phyloP scores from a whole-genome alignment of 2,888 invertebrate species.

The Oeneis ivallda region DNA sequence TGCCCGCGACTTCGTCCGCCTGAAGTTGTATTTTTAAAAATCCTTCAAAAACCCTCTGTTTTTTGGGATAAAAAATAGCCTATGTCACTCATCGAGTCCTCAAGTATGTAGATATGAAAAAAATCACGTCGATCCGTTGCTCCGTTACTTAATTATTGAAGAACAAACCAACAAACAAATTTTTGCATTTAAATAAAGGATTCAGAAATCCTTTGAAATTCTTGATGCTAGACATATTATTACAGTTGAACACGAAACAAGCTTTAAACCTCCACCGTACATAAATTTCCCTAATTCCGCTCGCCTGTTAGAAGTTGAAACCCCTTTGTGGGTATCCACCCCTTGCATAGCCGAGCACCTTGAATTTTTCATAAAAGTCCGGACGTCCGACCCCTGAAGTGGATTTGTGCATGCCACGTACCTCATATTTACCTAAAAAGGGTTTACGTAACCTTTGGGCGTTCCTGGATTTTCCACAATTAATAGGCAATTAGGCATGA shows the following conservation, averaged over 20 bases:
- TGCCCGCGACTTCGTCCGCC: too few relatives aligned
- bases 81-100: too few relatives aligned
- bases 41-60: too few relatives aligned
- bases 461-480: neutral
- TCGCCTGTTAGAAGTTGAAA: conserved; percentile 27
- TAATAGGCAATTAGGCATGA: too few relatives aligned
- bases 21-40: too few relatives aligned
- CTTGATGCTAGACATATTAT: neutral
- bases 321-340: conserved; percentile 20
- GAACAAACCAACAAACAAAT: too few relatives aligned
- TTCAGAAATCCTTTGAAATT: too few relatives aligned
- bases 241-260: neutral
- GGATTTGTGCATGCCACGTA: conserved; percentile 19
- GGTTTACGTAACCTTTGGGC: neutral
- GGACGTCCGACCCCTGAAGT: conserved; percentile 15
- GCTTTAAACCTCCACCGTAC: conserved; percentile 9
- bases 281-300: conserved; percentile 24
- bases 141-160: too few relatives aligned
- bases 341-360: conserved; percentile 18
- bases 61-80: too few relatives aligned
- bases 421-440: conserved; percentile 15
- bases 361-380: conserved; percentile 32
- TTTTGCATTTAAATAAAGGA: too few relatives aligned
- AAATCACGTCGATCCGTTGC: too few relatives aligned
- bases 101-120: too few relatives aligned